phyloP scores from a whole-genome alignment of 2,113 vertebrate genomes.

The Chlorodrepanis virens region DNA sequence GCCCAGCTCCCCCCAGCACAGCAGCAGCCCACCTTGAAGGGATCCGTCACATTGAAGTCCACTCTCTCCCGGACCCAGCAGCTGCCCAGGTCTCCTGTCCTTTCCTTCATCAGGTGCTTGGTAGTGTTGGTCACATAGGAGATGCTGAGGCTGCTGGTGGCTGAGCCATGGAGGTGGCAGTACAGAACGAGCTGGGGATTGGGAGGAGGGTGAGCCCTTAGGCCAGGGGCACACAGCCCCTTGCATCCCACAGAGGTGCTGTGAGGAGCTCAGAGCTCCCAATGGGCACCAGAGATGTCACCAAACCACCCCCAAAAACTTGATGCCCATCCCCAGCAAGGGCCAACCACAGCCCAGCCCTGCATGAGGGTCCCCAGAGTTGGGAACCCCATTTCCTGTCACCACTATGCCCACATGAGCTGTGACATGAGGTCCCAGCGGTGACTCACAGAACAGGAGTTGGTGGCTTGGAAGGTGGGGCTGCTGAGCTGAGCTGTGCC shows the following conservation, averaged over 20 bases:
- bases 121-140: slow-evolving; percentile 9
- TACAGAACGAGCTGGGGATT: slow-evolving; percentile 84
- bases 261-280: not conserved
- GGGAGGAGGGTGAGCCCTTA: fast-evolving
- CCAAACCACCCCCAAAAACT: not conserved
- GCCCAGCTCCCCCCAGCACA: not conserved
- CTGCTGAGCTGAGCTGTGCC: not conserved
- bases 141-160: slow-evolving; percentile 74
- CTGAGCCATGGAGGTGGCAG: slow-evolving; percentile 81
- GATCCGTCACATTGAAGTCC: slow-evolving; percentile 51
- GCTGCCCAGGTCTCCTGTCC: slow-evolving; percentile 78
- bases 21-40: slow-evolving; percentile 76
- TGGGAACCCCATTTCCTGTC: not conserved
- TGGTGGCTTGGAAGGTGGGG: not conserved
- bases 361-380: fast-evolving
- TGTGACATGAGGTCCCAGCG: fast-evolving
- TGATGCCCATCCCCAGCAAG: not conserved
- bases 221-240: not conserved
- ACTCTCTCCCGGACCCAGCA: slow-evolving; percentile 88
- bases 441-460: slow-evolving; percentile 47
- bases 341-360: not conserved
- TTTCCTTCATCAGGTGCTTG: slow-evolving; percentile 53
- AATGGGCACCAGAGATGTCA: fast-evolving
- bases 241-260: not conserved
- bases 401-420: fast-evolving